A percentile compares a stretch with the other conserved stretches of the same genome.
phyloP scores from a whole-genome alignment of 2,797 vertebrate genomes.

The Anguilla obscura region DNA sequence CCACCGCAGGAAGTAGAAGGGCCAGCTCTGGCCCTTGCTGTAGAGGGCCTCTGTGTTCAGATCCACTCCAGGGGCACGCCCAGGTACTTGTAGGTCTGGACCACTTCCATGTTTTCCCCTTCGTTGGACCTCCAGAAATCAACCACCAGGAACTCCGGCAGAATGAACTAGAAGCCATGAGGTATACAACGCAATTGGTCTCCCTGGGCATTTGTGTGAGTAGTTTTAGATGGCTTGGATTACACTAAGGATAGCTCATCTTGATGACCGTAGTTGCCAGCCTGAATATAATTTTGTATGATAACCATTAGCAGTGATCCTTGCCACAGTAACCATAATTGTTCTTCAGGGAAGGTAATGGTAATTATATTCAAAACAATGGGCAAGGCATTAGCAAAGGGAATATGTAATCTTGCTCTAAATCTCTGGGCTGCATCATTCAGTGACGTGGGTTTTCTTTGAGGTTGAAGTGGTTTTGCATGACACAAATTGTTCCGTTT shows the following conservation, averaged over 20 bases:
- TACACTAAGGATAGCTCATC: background rate
- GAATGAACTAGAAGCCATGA: background rate
- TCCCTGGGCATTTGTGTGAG: background rate
- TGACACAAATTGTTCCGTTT: background rate
- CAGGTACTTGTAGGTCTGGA: background rate
- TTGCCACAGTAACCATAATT: constrained; percentile 11
- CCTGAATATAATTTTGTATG: constrained; percentile 12
- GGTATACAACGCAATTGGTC: background rate
- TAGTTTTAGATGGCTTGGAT: background rate
- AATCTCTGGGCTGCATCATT: background rate
- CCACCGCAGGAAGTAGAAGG: too few species aligned
- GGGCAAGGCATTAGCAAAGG: constrained; percentile 5
- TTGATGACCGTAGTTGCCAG: background rate
- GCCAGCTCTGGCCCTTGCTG: too few species aligned
- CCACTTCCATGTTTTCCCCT: background rate
- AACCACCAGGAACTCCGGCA: background rate
- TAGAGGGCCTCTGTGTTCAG: too few species aligned
- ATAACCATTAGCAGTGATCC: constrained; percentile 11
- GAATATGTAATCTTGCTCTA: background rate
- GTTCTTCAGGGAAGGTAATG: background rate
- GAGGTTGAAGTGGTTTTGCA: constrained; percentile 6
- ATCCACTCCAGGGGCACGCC: too few species aligned
- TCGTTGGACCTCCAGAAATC: background rate
- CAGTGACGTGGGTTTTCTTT: constrained; percentile 8
- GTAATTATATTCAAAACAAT: constrained; percentile 21